Base-by-base conservation (phyloP, 1,140 invertebrate species). In the Leptopilina clavipes region DNA sequence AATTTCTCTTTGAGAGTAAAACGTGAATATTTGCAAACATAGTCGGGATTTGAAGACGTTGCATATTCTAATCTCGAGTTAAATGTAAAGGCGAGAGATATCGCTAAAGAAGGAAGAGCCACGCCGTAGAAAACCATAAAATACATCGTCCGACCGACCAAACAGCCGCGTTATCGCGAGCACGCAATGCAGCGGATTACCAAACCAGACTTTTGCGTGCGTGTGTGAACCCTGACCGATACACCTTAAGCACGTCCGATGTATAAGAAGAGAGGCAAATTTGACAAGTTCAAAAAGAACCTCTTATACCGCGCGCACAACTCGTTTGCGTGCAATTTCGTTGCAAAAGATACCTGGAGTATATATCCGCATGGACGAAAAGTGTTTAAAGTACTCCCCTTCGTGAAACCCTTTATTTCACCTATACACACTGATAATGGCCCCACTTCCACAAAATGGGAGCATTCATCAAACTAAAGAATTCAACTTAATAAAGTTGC, bases 251-350 rank as follows among this genome's bases (percentile, higher is more conserved):
- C 11, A 65, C 59, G 25, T 37, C 11, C 22, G n/a, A 54, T 19
- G 1, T 25, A 11, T 8, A 48, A 40, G 22, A 40, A 65, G 31
- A 31, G 37, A 71, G 76, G 72, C 40, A 72, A 73, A 79, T 76
- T 65, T 65, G 59, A 65, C 59, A 65, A 65, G 59, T 81, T 70
- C 76, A 74, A 54, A 76, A 65, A 65, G 59, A 65, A 65, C 59
- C 59, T 59, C 22, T 31, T n/a, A 65, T 8, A 65, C 59, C 22
- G 48, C 70, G 54, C 31, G 40, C 52, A 73, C 73, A 70, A 45
- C 56, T 54, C 70, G 70, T 76, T 48, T 78, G 72, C 71, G 76
- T 65, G 59, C 22, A 31, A 65, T 31, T 65, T 65, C 59, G 59
- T 65, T 31, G 56, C 56, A 65, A 65, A 22, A 25, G 19, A 65